Evolutionary conservation across 2,113 vertebrate species (phyloP), one percentile per base, ranked within the genome.

Genomic region (Zeus faber): DNA sequence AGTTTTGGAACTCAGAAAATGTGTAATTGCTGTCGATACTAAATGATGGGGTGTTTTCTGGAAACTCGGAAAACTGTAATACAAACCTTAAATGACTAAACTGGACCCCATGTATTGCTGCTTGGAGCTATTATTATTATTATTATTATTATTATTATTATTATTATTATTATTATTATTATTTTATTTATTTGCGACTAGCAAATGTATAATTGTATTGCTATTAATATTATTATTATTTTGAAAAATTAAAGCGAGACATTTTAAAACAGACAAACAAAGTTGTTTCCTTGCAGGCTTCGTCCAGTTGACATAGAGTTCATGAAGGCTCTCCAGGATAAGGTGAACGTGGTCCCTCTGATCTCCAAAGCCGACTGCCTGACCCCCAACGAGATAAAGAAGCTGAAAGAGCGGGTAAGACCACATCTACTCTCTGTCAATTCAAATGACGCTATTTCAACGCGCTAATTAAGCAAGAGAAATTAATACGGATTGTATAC

Each of bases 301-400:
- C 91, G 94, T 49, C 94, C 95, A 0, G 91, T 97, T 21, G 95
- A 97, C 13, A 89, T 96, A 0, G 91, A 92, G 54, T 96, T 97
- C 88, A 97, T 97, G 94, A 95, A 93, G 75, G 92, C 92, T 0
- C 81, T 97, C 50, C 94, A 96, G 1, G 92, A 97, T 62, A 97
- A 96, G 62, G 94, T 95, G 6, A 97, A 95, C 35, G 92, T 97
- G 2, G 93, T 97, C 21, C 95, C 94, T 14, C 89, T 97, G 62
- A 93, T 97, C 35, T 88, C 94, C 54, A 97, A 97, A 70, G 94
- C 95, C 0, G 95, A 97, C 87, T 95, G 93, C 55, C 89, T 97
- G 24, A 90, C 93, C 9, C 94, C 93, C 9, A 71, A 69, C 0
- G 95, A 98, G 88, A 93, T 95, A 57, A 91, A 87, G 54, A 97